Conservation (phyloP, 2,888 invertebrate species). For the Neuroscelio doddi region DNA sequence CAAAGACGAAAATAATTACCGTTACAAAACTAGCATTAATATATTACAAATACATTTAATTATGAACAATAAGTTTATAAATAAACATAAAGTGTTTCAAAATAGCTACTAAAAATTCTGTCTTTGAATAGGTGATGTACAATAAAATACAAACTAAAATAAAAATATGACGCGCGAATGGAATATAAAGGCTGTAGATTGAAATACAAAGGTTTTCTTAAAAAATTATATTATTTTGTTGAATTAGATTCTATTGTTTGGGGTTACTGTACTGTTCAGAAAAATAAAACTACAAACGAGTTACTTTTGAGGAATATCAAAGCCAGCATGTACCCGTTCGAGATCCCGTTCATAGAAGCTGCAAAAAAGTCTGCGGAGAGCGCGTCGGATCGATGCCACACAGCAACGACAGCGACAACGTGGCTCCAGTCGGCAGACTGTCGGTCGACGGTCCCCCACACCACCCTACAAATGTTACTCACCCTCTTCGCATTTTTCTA, state of each 20-base stretch:
- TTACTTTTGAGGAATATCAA: slow-evolving; percentile 41
- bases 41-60: too few relatives aligned
- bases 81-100: too few relatives aligned
- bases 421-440: slow-evolving; percentile 63
- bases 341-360: slow-evolving; percentile 46
- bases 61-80: too few relatives aligned
- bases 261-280: slow-evolving; percentile 28
- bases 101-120: too few relatives aligned
- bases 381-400: slow-evolving; percentile 59
- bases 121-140: background rate
- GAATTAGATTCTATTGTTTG: slow-evolving; percentile 47
- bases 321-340: slow-evolving; percentile 34
- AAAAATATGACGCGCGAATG: background rate
- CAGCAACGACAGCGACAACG: slow-evolving; percentile 64
- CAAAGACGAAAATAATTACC: too few relatives aligned
- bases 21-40: too few relatives aligned
- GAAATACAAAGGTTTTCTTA: background rate
- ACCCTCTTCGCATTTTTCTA: slow-evolving; percentile 39
- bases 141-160: background rate
- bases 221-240: slow-evolving; percentile 25
- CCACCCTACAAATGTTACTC: background rate
- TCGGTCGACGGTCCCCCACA: slow-evolving; percentile 38
- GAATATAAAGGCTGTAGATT: background rate
- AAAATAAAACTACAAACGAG: slow-evolving; percentile 35
- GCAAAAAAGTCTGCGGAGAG: slow-evolving; percentile 59